Percentiles rank a stretch among this genome's conserved stretches.
Conservation (phyloP, 1,140 invertebrate genomes). For the Ceratina japonica region DNA sequence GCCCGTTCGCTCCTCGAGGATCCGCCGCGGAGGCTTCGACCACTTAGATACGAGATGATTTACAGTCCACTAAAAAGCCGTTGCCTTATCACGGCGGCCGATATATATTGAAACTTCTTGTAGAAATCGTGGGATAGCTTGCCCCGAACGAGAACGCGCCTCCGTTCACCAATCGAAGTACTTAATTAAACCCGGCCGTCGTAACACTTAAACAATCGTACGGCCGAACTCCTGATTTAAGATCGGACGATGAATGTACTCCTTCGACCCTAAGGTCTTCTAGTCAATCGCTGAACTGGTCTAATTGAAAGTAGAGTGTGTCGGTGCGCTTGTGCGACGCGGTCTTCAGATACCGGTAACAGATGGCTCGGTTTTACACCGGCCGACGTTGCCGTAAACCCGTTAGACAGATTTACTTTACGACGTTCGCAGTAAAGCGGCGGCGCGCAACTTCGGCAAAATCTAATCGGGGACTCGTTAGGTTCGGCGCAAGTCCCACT, state of each 20-base stretch:
- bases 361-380: neutral
- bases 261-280: neutral
- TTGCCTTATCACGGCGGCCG: conserved; percentile 32
- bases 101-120: conserved; percentile 41
- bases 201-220: neutral
- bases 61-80: conserved; percentile 39
- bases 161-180: neutral
- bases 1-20: conserved; percentile 30
- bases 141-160: neutral
- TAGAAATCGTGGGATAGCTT: conserved; percentile 30
- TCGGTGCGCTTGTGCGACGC: neutral
- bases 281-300: neutral
- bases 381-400: conserved; percentile 1
- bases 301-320: neutral
- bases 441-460: neutral
- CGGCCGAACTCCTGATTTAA: neutral
- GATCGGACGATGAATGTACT: neutral
- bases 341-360: neutral
- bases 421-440: neutral
- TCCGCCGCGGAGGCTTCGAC: conserved; percentile 24
- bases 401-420: neutral
- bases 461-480: neutral
- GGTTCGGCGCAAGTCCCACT: neutral
- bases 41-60: conserved; percentile 50
- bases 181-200: conserved; percentile 31